phyloP scores from a whole-genome alignment of 2,888 invertebrate genomes.

The Cosmia pyralina region DNA sequence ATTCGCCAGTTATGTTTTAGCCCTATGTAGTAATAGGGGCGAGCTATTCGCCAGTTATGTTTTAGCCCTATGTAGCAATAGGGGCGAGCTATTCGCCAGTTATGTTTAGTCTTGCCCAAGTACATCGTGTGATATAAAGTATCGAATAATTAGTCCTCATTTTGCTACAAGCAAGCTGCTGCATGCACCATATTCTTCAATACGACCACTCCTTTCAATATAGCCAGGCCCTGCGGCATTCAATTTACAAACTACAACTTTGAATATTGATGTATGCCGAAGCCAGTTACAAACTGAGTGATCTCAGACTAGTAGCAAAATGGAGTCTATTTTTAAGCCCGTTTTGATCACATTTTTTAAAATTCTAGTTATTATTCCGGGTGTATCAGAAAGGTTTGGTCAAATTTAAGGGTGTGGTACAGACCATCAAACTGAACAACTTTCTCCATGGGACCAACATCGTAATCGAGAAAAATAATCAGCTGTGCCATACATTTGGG shows the following conservation, averaged over 20 bases:
- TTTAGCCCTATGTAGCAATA: background rate
- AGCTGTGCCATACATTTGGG: too few species aligned
- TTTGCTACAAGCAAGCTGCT: constrained; percentile 7
- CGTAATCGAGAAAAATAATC: too few species aligned
- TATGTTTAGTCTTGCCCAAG: too few species aligned
- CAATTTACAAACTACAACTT: background rate
- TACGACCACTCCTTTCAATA: constrained; percentile 93
- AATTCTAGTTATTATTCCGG: background rate
- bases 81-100: too few species aligned
- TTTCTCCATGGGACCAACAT: too few species aligned
- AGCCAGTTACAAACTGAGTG: background rate
- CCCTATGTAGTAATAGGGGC: background rate
- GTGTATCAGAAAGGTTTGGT: too few species aligned
- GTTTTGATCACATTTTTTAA: background rate
- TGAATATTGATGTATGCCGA: background rate
- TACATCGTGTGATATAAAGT: background rate
- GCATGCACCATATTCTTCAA: constrained; percentile 89
- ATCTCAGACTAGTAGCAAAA: background rate
- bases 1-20: background rate
- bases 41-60: background rate
- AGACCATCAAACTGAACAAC: too few species aligned
- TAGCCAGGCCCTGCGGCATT: constrained; percentile 83
- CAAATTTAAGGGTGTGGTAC: too few species aligned
- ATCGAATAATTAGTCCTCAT: background rate
- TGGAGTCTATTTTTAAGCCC: background rate